Evolutionary conservation across 2,888 invertebrate genomes (phyloP), one percentile per base, ranked within the genome.

Genomic region (Amaurobius ferox): DNA sequence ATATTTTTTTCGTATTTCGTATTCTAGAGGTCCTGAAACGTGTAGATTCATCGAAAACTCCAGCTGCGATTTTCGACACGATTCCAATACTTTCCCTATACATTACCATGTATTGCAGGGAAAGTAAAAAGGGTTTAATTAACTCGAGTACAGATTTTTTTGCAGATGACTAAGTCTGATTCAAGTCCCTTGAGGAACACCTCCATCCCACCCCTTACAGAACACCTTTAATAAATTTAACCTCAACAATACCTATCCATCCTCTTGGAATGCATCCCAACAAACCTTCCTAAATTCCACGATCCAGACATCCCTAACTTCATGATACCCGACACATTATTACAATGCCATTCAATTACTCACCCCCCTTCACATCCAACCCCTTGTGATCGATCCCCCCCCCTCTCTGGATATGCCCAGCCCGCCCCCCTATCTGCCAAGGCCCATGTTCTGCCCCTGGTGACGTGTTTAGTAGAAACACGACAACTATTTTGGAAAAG

Each of bases 341-440:
- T 85, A 77, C 83, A 85, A 85, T 85, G 72, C 83, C 83, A 77
- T 85, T 85, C 83, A 85, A 85, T 85, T 85, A 85, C 72, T 62
- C 64, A 74, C 67, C 26, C 68, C 35, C 32, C 32, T 35, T 9
- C 6, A 5, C 5, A 5, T 35, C 35, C n/a, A n/a, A 32, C 16
- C 66, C n/a, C 66, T 32, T n/a, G 55, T 55, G 55, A 66, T 35
- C 66, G 19, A 66, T 9, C 66, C 32, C 64, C 64, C 23, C 23
- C 23, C 16, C 55, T 55, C 19, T 11, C 61, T 26, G 9, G 26
- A 61, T 16, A 44, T 11, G 13, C 64, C 64, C 29, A 28, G 16
- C 29, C 64, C n/a, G 16, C n/a, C 2, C 29, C 35, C 35, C 35
- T 35, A 5, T 35, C 35, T 9, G 35, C 35, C 35, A 35, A 35